Evolutionary conservation across 2,888 invertebrate species (phyloP), one percentile per base, ranked within the genome.

Genomic region (Tyria jacobaeae): DNA sequence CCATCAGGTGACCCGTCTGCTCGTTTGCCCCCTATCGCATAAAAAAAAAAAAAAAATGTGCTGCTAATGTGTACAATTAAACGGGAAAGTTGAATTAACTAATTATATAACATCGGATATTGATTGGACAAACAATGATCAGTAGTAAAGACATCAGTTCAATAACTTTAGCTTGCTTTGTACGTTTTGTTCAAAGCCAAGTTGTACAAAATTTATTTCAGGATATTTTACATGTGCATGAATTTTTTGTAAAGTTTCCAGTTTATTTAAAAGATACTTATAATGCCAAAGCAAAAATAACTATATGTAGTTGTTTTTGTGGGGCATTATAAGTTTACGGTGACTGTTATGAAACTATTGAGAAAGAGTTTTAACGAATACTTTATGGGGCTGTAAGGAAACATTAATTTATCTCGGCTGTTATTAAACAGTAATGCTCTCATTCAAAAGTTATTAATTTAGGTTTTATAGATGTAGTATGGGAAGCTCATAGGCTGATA

Each of bases 81-180:
- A 6, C 41, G 41, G n/a, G n/a, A 41, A n/a, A 41, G 41, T 41
- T 41, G 1, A 41, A 41, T 25, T 48, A 25, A 25, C 27, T 49
- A 27, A 49, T 49, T 49, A 49, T 15, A 27, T 49, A 25, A 49
- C 48, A 25, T 49, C 48, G n/a, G 48, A 49, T 49, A 27, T 49
- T 25, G 48, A 49, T 49, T 49, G 48, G 48, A 14, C 48, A 27
- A 14, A 49, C 48, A 25, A 49, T 49, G 59, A 59, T 47, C 15
- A 59, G 47, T 59, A 41, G 21, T 41, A 6, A 52, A 27, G 35
- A 59, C 39, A 17, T 59, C 15, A 59, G 47, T 52, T 27, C 47
- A 52, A 35, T 59, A n/a, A 59, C 59, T 21, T 35, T 37, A 14
- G 52, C 21, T 34, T 51, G 41, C 15, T 52, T 47, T 47, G 17